These are phyloP conservation scores for Andrena fulva DNA, from an alignment of 2,888 invertebrate genomes.

Conservation along the genomic window DNA sequence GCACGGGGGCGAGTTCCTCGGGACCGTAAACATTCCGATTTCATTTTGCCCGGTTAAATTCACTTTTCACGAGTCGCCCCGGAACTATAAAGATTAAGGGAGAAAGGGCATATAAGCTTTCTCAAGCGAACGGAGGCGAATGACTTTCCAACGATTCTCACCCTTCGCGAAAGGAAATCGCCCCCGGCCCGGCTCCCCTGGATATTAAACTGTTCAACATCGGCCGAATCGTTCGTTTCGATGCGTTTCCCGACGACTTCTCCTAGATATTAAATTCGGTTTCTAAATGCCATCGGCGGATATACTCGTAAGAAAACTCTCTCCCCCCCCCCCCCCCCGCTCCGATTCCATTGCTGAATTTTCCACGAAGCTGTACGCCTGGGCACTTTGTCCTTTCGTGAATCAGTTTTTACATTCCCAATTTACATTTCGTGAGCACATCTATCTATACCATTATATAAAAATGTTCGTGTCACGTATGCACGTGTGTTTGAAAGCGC, in stretches of 20 bases:
- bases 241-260: slow-evolving; percentile 70
- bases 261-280: slow-evolving; percentile 72
- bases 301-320: slow-evolving; percentile 33
- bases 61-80: slow-evolving; percentile 58
- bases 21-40: slow-evolving; percentile 52
- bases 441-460: no score
- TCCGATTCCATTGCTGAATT: neutral
- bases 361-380: neutral
- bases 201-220: slow-evolving; percentile 75
- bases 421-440: neutral
- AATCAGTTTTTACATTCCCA: neutral
- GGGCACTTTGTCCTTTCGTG: neutral
- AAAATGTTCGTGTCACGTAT: neutral
- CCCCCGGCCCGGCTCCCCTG: slow-evolving; percentile 60
- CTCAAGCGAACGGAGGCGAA: slow-evolving; percentile 67
- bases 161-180: slow-evolving; percentile 67
- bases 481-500: neutral
- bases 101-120: slow-evolving; percentile 54
- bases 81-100: slow-evolving; percentile 63
- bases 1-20: neutral
- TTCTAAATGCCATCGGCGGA: slow-evolving; percentile 68
- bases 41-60: slow-evolving; percentile 60
- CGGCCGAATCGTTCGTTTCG: slow-evolving; percentile 70
- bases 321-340: neutral
- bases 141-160: slow-evolving; percentile 69